phyloP scores from a whole-genome alignment of 2,113 vertebrate species.

The Phyllostomus hastatus region DNA sequence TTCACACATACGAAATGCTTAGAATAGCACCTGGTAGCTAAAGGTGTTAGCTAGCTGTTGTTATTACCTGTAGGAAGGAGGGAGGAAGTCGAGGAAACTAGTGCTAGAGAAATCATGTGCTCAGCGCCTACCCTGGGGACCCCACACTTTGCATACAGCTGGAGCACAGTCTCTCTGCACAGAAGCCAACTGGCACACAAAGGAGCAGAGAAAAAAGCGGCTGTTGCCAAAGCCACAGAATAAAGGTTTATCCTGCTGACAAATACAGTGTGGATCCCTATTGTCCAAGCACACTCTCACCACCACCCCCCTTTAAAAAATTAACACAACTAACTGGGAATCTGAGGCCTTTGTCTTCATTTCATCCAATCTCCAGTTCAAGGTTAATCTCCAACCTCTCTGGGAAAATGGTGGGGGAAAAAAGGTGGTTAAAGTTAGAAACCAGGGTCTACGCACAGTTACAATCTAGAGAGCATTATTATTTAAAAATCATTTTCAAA shows the following conservation, averaged over 20 bases:
- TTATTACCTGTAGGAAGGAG: neutral
- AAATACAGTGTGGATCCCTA: neutral
- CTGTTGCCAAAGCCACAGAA: neutral
- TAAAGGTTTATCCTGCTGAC: neutral
- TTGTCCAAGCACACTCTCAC: neutral
- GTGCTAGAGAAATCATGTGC: neutral
- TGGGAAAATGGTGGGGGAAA: neutral
- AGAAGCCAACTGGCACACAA: neutral
- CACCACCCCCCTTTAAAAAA: neutral
- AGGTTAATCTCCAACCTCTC: neutral
- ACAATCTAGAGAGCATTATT: neutral
- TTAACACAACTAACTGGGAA: neutral
- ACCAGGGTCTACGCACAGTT: neutral
- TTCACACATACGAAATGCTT: neutral
- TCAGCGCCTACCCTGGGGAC: neutral
- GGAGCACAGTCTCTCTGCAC: neutral
- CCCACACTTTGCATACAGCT: slow-evolving; percentile 59
- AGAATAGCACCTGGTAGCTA: neutral
- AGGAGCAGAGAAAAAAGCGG: neutral
- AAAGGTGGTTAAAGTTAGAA: neutral
- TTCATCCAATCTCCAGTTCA: neutral
- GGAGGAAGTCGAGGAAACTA: no score
- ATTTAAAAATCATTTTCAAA: neutral
- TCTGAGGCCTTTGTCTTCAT: neutral
- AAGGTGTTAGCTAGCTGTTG: neutral